Evolutionary conservation across 2,888 invertebrate genomes (phyloP), one percentile per base, ranked within the genome.

Genomic region (Lasioglossum lativentre): DNA sequence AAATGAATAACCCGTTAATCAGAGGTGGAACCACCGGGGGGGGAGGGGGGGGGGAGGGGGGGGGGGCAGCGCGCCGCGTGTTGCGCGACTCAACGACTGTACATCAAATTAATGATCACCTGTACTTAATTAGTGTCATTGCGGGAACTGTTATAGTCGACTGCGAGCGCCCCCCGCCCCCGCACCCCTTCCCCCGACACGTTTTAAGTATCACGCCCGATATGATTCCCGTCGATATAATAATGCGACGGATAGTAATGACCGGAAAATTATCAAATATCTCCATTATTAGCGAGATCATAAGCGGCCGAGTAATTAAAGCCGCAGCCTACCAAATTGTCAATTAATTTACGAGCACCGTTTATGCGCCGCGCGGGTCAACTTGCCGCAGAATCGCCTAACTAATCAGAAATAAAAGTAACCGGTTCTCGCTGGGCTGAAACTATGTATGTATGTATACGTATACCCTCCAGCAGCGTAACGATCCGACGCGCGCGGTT

Each of bases 321-420:
- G 71, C 72, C 76, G 19, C 78, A 34, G 45, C 59, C 68, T 68
- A 52, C 74, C 72, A 79, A 85, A 86, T 84, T 83, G 71, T 63
- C 83, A 86, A 89, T 89, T 89, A 89, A 89, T 87, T 87, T 80
- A 73, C 79, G 79, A 40, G 1, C 16, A 2, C 10, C 68, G 73
- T 81, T 87, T 75, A 71, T 68, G 72, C 45, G 73, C 42, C 23
- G 19, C 23, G 19, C n/a, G 23, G 14, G 1, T 66, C 23, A 59
- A 85, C 30, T 85, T 81, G 42, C 83, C 77, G 80, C 68, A 72
- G 75, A 16, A 77, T 88, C 88, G 72, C 71, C 79, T 82, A 85
- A 88, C 83, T 88, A 85, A 88, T 86, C 82, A 81, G 78, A 85
- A 85, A 83, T 85, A 80, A 88, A 86, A 82, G 79, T 77, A 83